A percentile compares a stretch with the other conserved stretches of the same genome.
phyloP scores from a whole-genome alignment of 2,797 vertebrate species.

The Phrynocephalus vlangalii region DNA sequence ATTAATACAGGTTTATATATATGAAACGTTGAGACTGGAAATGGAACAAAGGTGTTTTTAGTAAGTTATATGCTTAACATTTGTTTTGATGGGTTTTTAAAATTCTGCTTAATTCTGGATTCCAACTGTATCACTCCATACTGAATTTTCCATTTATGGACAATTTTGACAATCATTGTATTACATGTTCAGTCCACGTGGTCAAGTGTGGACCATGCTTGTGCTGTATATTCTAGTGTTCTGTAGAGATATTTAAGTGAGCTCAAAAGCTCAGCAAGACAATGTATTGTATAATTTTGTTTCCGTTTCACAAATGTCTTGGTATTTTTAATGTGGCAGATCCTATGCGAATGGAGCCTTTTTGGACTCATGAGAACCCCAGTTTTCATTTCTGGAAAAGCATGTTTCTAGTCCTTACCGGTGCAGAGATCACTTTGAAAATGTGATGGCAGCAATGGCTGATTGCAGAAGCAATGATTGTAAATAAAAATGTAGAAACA shows the following conservation, averaged over 20 bases:
- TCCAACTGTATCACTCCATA: constrained; percentile 43
- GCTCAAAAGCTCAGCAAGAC: constrained; percentile 39
- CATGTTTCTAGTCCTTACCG: constrained; percentile 49
- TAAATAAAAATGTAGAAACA: neutral
- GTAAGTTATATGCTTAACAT: constrained; percentile 74
- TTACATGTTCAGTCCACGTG: constrained; percentile 60
- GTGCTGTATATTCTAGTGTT: constrained; percentile 60
- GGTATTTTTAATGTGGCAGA: constrained; percentile 48
- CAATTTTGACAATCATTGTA: constrained; percentile 55
- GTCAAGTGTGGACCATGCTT: constrained; percentile 45
- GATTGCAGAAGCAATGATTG: neutral
- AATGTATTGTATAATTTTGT: constrained; percentile 29
- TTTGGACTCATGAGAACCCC: neutral
- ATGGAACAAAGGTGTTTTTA: constrained; percentile 38
- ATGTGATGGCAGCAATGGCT: neutral
- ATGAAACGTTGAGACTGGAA: constrained; percentile 65
- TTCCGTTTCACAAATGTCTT: constrained; percentile 58
- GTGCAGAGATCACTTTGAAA: neutral
- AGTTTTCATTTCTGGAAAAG: constrained; percentile 49
- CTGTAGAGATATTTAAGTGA: constrained; percentile 63
- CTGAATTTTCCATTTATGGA: constrained; percentile 58
- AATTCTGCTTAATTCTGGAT: constrained; percentile 55
- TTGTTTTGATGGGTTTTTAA: constrained; percentile 62
- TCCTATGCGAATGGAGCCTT: constrained; percentile 12
- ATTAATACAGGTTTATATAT: constrained; percentile 64